Evolutionary conservation across 2,113 vertebrate species (phyloP).

Genomic region (Hemiscyllium ocellatum): DNA sequence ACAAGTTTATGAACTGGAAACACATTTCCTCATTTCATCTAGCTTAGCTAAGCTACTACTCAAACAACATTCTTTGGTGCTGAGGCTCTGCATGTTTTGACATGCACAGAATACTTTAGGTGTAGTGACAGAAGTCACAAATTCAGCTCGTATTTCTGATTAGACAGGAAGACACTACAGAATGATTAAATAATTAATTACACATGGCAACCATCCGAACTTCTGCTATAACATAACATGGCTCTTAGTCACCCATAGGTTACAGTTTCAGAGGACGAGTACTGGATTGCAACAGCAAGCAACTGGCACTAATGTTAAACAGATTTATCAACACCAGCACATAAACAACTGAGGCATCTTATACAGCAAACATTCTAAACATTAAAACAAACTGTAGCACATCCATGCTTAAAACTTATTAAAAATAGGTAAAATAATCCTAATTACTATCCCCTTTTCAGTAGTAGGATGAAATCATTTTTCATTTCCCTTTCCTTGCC

Average conservation of each 20-base stretch:
- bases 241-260: neutral
- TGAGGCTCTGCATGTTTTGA: neutral
- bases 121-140: neutral
- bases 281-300: neutral
- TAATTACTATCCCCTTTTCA: no score
- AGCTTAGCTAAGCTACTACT: neutral
- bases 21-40: constrained; percentile 1
- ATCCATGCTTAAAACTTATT: no score
- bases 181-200: neutral
- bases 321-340: neutral
- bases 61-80: neutral
- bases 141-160: neutral
- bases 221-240: neutral
- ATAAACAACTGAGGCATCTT: no score
- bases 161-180: neutral
- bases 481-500: no score
- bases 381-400: no score
- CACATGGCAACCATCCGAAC: neutral
- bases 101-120: neutral
- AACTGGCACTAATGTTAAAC: neutral
- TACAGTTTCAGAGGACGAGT: neutral
- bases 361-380: no score
- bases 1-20: neutral
- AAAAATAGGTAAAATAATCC: no score
- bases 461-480: no score